Evolutionary conservation across 2,797 vertebrate genomes (phyloP).

Genomic region (Mormyrops boulengeri): DNA sequence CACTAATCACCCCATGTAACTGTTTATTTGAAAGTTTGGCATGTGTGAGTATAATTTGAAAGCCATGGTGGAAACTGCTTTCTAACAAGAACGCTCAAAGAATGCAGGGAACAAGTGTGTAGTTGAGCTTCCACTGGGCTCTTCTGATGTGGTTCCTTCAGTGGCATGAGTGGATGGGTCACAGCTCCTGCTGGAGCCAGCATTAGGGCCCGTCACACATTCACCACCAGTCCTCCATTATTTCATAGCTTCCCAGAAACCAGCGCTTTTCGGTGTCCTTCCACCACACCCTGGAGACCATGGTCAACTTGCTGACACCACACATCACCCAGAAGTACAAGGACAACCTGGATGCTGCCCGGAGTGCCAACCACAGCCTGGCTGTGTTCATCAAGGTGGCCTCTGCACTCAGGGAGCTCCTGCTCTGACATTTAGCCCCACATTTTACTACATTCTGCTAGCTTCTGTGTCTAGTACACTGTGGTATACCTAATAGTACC

Average conservation of each 20-base stretch:
- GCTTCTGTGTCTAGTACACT: not conserved
- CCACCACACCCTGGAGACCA: conserved; percentile 90
- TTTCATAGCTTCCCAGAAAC: conserved; percentile 78
- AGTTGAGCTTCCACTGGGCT: not conserved
- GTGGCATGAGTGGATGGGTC: not conserved
- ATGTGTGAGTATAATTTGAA: conserved; percentile 22
- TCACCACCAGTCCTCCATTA: not conserved
- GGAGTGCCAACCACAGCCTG: conserved; percentile 94
- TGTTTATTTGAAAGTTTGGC: conserved; percentile 35
- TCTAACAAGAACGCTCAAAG: not conserved
- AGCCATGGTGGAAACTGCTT: conserved; percentile 16
- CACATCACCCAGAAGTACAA: conserved; percentile 97
- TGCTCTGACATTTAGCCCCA: not conserved
- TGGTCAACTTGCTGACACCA: conserved; percentile 95
- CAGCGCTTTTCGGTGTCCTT: conserved; percentile 93
- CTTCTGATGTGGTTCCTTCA: not conserved
- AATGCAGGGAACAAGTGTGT: not conserved
- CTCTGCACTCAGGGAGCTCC: not conserved
- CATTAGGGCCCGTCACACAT: not conserved
- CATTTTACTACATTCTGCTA: not conserved
- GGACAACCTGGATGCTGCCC: conserved; percentile 90
- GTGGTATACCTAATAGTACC: not conserved
- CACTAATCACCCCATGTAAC: conserved; percentile 37
- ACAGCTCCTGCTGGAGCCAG: not conserved
- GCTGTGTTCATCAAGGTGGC: conserved; percentile 92